A percentile compares a stretch with the other conserved stretches of the same genome.
Evolutionary conservation across 2,113 vertebrate genomes (phyloP).

Genomic region (Dascyllus trimaculatus): DNA sequence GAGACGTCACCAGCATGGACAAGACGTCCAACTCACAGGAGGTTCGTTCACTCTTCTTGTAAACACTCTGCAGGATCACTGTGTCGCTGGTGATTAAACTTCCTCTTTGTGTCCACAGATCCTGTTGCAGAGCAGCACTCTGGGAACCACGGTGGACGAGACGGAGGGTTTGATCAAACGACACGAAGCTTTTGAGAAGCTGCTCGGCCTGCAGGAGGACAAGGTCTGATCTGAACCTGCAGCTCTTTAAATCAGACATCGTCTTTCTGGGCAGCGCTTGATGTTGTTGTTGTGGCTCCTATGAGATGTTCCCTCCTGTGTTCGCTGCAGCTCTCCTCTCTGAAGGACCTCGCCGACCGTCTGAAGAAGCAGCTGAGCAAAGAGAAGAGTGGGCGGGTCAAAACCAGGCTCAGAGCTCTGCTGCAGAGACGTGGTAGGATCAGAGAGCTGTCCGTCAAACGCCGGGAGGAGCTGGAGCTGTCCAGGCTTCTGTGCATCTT

Average conservation of each 20-base stretch:
- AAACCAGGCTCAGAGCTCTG: slow-evolving; percentile 78
- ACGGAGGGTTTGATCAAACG: slow-evolving; percentile 88
- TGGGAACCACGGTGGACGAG: slow-evolving; percentile 88
- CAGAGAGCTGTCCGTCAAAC: slow-evolving; percentile 83
- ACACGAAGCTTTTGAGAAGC: slow-evolving; percentile 91
- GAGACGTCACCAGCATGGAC: slow-evolving; percentile 85
- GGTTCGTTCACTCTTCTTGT: slow-evolving; percentile 43
- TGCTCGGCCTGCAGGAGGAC: slow-evolving; percentile 90
- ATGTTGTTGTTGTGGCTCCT: no score
- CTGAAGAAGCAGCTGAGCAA: slow-evolving; percentile 72
- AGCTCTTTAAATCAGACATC: no score
- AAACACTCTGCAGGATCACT: neutral
- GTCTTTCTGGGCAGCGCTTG: no score
- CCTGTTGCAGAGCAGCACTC: slow-evolving; percentile 86
- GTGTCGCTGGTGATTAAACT: no score
- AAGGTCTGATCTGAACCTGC: slow-evolving; percentile 82
- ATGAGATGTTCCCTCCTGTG: neutral
- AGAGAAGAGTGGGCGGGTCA: slow-evolving; percentile 73
- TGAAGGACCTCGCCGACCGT: slow-evolving; percentile 84
- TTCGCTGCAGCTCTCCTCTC: slow-evolving; percentile 81
- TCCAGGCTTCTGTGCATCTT: slow-evolving; percentile 85
- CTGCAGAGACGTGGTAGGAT: slow-evolving; percentile 77
- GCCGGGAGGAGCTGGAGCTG: slow-evolving; percentile 83
- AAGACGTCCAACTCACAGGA: slow-evolving; percentile 88
- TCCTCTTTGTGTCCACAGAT: slow-evolving; percentile 74